Percentiles rank a stretch among this genome's conserved stretches.
phyloP scores from a whole-genome alignment of 1,140 invertebrate species.

The Solen grandis region DNA sequence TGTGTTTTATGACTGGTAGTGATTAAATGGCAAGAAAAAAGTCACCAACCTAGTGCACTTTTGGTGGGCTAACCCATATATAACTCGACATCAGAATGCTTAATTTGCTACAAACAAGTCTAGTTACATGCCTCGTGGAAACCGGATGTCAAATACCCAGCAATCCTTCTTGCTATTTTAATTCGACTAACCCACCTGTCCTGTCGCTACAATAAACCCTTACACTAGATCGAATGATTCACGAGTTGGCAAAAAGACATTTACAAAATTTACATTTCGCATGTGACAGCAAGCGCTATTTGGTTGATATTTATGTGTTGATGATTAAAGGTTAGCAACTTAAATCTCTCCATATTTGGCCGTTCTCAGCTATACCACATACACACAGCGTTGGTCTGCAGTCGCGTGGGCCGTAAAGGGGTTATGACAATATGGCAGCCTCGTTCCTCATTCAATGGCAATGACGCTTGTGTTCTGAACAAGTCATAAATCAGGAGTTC shows the following conservation, averaged over 20 bases:
- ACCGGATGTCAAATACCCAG: no score
- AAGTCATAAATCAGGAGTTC: conserved; percentile 40
- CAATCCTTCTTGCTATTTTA: neutral
- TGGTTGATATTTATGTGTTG: conserved; percentile 58
- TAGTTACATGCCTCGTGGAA: no score
- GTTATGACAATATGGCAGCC: conserved; percentile 40
- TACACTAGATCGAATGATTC: conserved; percentile 27
- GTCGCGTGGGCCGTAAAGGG: conserved; percentile 21
- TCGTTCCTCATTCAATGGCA: neutral
- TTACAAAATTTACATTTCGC: conserved; percentile 52
- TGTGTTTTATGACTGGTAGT: no score
- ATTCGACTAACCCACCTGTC: neutral
- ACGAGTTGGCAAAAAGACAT: conserved; percentile 27
- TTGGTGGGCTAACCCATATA: no score
- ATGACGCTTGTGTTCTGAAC: conserved; percentile 18
- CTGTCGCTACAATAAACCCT: neutral
- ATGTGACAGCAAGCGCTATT: conserved; percentile 52
- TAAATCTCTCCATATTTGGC: conserved; percentile 55
- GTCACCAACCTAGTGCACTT: no score
- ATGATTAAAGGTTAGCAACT: conserved; percentile 52
- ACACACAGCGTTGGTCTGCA: conserved; percentile 37
- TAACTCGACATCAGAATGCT: no score
- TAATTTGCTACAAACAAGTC: no score
- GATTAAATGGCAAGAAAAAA: no score
- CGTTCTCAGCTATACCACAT: conserved; percentile 51